Percentiles rank a stretch among this genome's conserved stretches.
Conservation (phyloP, 2,797 vertebrate species). For the Cyprinodon diabolis region DNA sequence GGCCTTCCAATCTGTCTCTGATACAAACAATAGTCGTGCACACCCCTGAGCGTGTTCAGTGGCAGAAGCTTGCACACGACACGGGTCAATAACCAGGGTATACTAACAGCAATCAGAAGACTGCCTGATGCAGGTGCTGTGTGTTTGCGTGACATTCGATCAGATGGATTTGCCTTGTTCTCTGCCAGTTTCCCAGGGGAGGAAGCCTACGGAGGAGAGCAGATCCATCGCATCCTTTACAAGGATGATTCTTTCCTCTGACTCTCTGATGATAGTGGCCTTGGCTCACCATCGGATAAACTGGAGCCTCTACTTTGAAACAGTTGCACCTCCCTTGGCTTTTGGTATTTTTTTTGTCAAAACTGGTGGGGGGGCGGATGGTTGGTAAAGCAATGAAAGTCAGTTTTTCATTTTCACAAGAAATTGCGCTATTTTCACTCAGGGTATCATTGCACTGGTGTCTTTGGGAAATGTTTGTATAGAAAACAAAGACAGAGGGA, state of each 20-base stretch:
- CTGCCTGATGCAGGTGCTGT: constrained; percentile 61
- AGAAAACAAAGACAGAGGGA: constrained; percentile 40
- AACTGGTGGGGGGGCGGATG: constrained; percentile 19
- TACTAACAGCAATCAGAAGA: constrained; percentile 78
- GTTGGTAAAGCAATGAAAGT: constrained; percentile 45
- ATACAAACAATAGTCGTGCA: constrained; percentile 59
- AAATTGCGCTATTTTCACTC: constrained; percentile 35
- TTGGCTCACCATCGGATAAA: constrained; percentile 61
- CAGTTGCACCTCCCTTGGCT: constrained; percentile 62
- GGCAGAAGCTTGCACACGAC: constrained; percentile 66
- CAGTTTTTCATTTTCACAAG: constrained; percentile 45
- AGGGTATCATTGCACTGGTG: constrained; percentile 38
- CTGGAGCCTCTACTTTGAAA: constrained; percentile 58
- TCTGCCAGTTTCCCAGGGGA: constrained; percentile 64
- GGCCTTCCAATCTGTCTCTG: constrained; percentile 72
- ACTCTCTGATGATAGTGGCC: constrained; percentile 71
- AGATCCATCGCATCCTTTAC: constrained; percentile 72
- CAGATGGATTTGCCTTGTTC: constrained; percentile 76
- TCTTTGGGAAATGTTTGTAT: constrained; percentile 58
- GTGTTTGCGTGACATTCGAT: constrained; percentile 80
- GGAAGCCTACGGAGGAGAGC: constrained; percentile 53
- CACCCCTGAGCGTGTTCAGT: constrained; percentile 46
- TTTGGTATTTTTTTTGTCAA: constrained; percentile 54
- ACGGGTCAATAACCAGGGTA: constrained; percentile 79
- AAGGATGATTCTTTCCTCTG: constrained; percentile 63